A percentile compares a stretch with the other conserved stretches of the same genome.
These are phyloP conservation scores for Alectoris magna DNA, from an alignment of 2,797 vertebrate species.

Conservation along the genomic window DNA sequence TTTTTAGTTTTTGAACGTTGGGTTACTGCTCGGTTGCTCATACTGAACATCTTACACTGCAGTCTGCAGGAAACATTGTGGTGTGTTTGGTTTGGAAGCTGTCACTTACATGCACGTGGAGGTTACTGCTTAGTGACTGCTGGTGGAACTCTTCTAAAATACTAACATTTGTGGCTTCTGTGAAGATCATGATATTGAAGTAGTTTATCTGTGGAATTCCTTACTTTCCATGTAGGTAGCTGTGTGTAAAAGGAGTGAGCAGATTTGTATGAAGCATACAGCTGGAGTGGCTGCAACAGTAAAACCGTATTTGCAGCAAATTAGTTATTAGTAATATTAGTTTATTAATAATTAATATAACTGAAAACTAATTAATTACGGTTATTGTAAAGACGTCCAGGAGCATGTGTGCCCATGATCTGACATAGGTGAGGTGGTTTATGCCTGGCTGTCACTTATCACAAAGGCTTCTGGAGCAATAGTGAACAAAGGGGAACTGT, in stretches of 20 bases:
- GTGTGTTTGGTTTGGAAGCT: not conserved
- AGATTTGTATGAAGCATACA: not conserved
- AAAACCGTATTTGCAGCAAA: not conserved
- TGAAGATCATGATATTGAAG: not conserved
- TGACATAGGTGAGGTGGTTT: not conserved
- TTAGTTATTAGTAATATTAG: not conserved
- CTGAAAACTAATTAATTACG: not conserved
- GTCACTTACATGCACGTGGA: not conserved
- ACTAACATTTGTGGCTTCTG: not conserved
- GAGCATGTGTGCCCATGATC: rapidly evolving
- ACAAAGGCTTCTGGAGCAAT: not conserved
- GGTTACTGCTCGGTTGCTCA: not conserved
- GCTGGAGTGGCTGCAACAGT: not conserved
- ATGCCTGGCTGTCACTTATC: not conserved
- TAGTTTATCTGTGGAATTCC: not conserved
- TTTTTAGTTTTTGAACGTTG: not conserved
- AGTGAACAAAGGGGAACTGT: not conserved
- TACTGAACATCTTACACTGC: not conserved
- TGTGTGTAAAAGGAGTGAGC: not conserved
- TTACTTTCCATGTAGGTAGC: not conserved
- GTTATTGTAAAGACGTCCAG: not conserved
- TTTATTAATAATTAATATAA: no score
- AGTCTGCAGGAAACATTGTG: not conserved
- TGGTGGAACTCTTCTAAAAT: not conserved
- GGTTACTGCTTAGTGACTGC: not conserved